phyloP scores from a whole-genome alignment of 2,888 invertebrate genomes.

The Eucriotettix oculatus region DNA sequence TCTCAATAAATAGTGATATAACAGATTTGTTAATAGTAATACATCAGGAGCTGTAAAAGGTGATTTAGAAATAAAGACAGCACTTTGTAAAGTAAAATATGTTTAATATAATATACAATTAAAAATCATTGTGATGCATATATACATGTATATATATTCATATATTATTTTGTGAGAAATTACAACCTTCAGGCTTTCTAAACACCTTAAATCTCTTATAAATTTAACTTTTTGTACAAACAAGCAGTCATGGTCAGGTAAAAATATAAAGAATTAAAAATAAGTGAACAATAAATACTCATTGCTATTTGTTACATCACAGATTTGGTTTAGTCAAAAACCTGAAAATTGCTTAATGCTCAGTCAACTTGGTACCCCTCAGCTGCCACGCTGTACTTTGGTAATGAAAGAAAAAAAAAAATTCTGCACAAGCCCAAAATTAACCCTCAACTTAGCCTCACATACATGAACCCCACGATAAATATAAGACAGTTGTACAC shows the following conservation, averaged over 20 bases:
- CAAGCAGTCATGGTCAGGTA: background rate
- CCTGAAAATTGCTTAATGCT: slow-evolving; percentile 11
- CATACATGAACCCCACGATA: background rate
- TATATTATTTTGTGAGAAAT: slow-evolving; percentile 6
- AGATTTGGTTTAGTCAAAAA: slow-evolving; percentile 3
- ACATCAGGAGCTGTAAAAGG: no score
- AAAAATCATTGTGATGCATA: slow-evolving; percentile 7
- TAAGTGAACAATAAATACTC: background rate
- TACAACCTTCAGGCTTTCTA: slow-evolving; percentile 9
- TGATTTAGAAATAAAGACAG: no score
- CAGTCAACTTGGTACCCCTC: background rate
- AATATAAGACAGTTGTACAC: background rate
- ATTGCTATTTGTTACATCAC: slow-evolving; percentile 3
- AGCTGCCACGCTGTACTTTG: background rate
- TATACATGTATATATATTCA: background rate
- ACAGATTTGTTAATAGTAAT: no score
- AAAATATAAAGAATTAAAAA: background rate
- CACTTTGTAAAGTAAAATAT: no score
- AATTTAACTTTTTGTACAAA: background rate
- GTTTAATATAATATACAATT: background rate
- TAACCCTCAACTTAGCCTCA: background rate
- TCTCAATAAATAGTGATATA: no score
- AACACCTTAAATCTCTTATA: background rate
- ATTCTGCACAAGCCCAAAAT: background rate
- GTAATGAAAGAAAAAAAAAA: background rate